These are phyloP conservation scores for Agelastica alni DNA, from an alignment of 2,888 invertebrate genomes.

Conservation along the genomic window DNA sequence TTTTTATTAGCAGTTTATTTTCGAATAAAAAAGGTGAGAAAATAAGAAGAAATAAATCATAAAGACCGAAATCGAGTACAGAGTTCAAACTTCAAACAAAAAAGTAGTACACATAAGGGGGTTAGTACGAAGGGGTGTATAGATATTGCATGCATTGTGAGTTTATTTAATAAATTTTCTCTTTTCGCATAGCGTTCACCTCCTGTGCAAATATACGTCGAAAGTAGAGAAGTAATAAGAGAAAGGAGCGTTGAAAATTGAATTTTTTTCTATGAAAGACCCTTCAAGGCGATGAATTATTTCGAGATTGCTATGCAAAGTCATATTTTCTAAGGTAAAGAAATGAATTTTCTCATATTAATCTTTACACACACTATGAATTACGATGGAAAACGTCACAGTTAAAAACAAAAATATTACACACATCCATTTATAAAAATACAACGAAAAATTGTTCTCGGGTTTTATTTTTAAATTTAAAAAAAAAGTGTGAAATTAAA, in stretches of 20 bases:
- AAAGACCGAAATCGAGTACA: slow-evolving; percentile 11
- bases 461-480: no score
- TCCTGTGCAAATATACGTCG: slow-evolving; percentile 4
- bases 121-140: slow-evolving; percentile 14
- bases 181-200: slow-evolving; percentile 11
- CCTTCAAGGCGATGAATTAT: slow-evolving; percentile 2
- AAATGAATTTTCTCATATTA: no score
- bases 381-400: no score
- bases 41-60: slow-evolving; percentile 14
- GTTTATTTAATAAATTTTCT: slow-evolving; percentile 21
- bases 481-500: no score
- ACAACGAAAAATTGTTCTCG: no score
- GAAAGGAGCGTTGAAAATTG: slow-evolving; percentile 13
- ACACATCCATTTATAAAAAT: no score
- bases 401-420: no score
- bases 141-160: slow-evolving; percentile 17
- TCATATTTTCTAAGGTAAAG: no score
- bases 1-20: neutral
- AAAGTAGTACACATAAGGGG: neutral
- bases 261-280: slow-evolving; percentile 6
- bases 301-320: neutral
- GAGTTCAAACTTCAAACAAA: slow-evolving; percentile 13
- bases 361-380: no score
- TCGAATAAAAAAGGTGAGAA: slow-evolving; percentile 14
- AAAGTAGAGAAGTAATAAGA: slow-evolving; percentile 12